These are phyloP conservation scores for Rhaphigaster nebulosa DNA, from an alignment of 2,888 invertebrate genomes.

Conservation along the genomic window DNA sequence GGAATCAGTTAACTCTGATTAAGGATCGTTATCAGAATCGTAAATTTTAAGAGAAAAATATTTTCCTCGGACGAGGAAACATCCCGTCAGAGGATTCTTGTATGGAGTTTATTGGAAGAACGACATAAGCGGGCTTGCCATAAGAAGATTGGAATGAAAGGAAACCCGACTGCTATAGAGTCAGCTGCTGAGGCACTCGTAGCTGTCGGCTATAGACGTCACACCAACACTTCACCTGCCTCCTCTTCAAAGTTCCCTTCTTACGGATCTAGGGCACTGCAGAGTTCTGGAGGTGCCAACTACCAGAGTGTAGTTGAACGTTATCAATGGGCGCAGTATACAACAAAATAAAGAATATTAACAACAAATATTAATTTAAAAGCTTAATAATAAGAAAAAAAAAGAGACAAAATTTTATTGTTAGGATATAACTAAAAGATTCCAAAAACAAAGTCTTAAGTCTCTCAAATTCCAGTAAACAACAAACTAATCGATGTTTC, in stretches of 20 bases:
- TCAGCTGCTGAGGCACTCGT: background rate
- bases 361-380: no score
- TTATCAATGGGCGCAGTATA: background rate
- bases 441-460: no score
- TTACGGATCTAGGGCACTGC: background rate
- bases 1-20: no score
- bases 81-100: background rate
- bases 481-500: no score
- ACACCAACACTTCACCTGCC: slow-evolving; percentile 18
- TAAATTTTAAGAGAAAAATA: background rate
- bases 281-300: background rate
- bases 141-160: slow-evolving; percentile 19
- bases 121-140: background rate
- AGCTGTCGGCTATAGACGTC: slow-evolving; percentile 17
- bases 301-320: background rate
- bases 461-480: no score
- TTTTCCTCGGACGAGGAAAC: background rate
- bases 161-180: background rate
- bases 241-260: background rate
- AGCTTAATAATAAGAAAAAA: no score
- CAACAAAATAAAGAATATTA: background rate
- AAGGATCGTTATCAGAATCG: background rate
- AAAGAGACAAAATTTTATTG: no score
- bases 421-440: no score
- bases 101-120: background rate